Evolutionary conservation across 2,888 invertebrate species (phyloP), one percentile per base, ranked within the genome.

Genomic region (Itoplectis maculator): DNA sequence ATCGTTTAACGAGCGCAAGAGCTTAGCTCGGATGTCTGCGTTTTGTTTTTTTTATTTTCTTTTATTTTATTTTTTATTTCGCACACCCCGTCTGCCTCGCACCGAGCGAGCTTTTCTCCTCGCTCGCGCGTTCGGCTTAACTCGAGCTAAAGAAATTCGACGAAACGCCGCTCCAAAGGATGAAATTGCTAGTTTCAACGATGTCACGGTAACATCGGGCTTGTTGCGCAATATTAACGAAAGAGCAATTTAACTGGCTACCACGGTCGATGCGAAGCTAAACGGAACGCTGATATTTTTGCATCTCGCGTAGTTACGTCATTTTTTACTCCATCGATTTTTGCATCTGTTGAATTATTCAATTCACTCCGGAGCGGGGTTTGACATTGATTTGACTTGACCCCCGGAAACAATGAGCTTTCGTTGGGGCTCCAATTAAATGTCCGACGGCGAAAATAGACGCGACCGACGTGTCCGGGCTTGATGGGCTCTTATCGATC

Each of bases 1-100:
- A 65, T 42, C 65, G 45, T 65, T 65, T 65, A 65, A 65, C 65
- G 65, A 65, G 65, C 42, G 42, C 23, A 18, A 45, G 42, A 65
- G 65, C 45, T 65, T 45, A 65, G 65, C 65, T 61, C 23, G 65
- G 23, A 65, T 40, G 42, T 40, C 65, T 40, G 20, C 23, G 42
- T 42, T 65, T 59, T 59, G n/a, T 35, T n/a, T 42, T 42, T 42
- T 2, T 8, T 42, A 1, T 2, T 42, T 42, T 42, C 1, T 42
- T 42, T 13, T 42, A 11, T 42, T 13, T 42, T 42, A 5, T 7
- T 13, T 42, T 42, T 42, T 29, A 3, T 29, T 29, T 29, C 29
- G 29, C 65, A 6, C 65, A 65, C 23, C 42, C 42, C 35, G 45
- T 65, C 65, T 42, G 45, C 23, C 65, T 37, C 23, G n/a, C 35